A percentile compares a stretch with the other conserved stretches of the same genome.
Conservation (phyloP, 1,140 invertebrate species). For the Eciton burchellii region DNA sequence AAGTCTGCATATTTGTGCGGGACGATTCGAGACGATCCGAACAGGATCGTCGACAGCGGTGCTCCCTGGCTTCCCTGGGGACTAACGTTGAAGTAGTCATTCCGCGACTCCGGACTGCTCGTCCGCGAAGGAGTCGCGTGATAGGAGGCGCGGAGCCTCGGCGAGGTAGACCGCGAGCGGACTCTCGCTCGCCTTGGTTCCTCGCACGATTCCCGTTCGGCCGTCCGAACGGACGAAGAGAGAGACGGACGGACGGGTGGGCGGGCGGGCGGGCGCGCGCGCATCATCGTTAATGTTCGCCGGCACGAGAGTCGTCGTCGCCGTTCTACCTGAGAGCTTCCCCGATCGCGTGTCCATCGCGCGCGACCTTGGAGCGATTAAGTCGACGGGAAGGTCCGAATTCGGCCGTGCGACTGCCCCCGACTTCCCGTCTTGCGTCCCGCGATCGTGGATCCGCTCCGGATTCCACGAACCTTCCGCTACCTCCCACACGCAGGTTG, state of each 20-base stretch:
- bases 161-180: background rate
- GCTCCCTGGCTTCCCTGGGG: no score
- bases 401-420: conserved; percentile 73
- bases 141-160: background rate
- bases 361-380: conserved; percentile 76
- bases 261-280: conserved; percentile 39
- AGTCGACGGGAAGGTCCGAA: conserved; percentile 68
- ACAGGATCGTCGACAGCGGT: no score
- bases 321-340: conserved; percentile 68
- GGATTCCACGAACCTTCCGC: conserved; percentile 65
- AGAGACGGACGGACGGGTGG: background rate
- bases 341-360: conserved; percentile 77
- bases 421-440: conserved; percentile 36
- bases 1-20: no score
- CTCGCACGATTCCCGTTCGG: background rate
- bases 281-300: conserved; percentile 45
- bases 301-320: conserved; percentile 70
- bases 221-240: conserved; percentile 38
- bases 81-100: no score
- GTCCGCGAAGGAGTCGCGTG: background rate
- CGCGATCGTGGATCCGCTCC: conserved; percentile 51
- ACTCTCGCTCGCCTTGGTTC: background rate
- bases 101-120: background rate
- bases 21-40: no score
- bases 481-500: conserved; percentile 23